Percentiles rank a stretch among this genome's conserved stretches.
phyloP scores from a whole-genome alignment of 64 coral and sea anemone genomes.

The Stichodactyla helianthus region DNA sequence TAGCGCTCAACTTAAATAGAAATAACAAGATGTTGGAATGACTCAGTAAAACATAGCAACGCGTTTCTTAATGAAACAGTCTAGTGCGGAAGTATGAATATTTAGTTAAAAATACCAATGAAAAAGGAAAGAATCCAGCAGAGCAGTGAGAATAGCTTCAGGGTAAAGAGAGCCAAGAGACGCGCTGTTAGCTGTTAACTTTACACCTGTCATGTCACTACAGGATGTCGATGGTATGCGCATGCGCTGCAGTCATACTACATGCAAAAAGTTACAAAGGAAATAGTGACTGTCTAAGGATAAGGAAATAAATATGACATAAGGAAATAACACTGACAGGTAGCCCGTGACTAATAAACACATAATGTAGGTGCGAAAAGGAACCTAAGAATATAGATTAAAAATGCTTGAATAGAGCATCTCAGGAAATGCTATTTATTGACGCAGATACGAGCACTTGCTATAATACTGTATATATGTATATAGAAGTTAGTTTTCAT shows the following conservation, averaged over 20 bases:
- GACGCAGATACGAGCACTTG: no score
- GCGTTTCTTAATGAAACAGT: no score
- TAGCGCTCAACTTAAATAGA: no score
- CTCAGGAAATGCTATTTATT: no score
- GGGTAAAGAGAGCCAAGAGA: not conserved
- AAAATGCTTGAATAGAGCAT: no score
- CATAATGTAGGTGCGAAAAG: no score
- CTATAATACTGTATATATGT: no score
- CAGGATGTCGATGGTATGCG: not conserved
- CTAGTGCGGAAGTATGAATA: not conserved
- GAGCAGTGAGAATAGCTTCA: not conserved
- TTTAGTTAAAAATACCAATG: not conserved
- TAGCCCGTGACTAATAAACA: no score
- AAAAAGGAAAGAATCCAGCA: not conserved
- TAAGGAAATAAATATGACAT: not conserved
- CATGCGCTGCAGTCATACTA: not conserved
- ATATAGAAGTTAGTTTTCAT: no score
- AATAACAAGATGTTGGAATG: no score
- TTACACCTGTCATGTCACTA: not conserved
- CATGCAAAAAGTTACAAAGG: not conserved
- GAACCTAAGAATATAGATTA: no score
- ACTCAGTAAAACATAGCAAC: no score
- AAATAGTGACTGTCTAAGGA: not conserved
- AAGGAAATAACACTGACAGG: not conserved
- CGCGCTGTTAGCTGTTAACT: not conserved